Evolutionary conservation across 1,140 invertebrate genomes (phyloP).

Genomic region (Hesperophylax magnus): DNA sequence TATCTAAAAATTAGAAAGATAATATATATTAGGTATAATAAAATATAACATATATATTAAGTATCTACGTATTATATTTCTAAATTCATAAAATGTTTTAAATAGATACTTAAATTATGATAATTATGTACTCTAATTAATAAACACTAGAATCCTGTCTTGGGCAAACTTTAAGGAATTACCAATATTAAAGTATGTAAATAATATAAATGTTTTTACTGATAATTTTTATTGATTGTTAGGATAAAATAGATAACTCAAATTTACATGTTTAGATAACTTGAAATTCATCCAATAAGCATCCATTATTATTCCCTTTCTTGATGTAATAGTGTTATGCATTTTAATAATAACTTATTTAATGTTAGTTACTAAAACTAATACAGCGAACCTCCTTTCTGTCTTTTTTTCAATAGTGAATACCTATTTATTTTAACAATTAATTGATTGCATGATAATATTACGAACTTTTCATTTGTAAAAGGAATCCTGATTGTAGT

Average conservation of each 20-base stretch:
- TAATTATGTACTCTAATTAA: neutral
- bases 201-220: neutral
- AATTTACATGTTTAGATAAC: constrained; percentile 32
- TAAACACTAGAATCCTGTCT: too few relatives aligned
- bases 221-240: too few relatives aligned
- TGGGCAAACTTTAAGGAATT: neutral
- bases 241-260: constrained; percentile 30
- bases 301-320: neutral
- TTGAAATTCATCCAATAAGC: constrained; percentile 4
- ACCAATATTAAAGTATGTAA: neutral
- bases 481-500: neutral
- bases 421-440: neutral
- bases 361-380: neutral
- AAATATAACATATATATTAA: too few relatives aligned
- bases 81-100: neutral
- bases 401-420: neutral
- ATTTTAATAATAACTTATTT: constrained; percentile 2
- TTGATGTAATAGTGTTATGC: neutral
- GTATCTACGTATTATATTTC: too few relatives aligned
- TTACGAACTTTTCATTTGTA: neutral
- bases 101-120: neutral
- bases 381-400: neutral
- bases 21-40: too few relatives aligned
- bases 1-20: too few relatives aligned
- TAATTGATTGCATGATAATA: neutral